A percentile compares a stretch with the other conserved stretches of the same genome.
These are phyloP conservation scores for Lysiphlebus fabarum DNA, from an alignment of 1,140 invertebrate genomes.

Conservation along the genomic window DNA sequence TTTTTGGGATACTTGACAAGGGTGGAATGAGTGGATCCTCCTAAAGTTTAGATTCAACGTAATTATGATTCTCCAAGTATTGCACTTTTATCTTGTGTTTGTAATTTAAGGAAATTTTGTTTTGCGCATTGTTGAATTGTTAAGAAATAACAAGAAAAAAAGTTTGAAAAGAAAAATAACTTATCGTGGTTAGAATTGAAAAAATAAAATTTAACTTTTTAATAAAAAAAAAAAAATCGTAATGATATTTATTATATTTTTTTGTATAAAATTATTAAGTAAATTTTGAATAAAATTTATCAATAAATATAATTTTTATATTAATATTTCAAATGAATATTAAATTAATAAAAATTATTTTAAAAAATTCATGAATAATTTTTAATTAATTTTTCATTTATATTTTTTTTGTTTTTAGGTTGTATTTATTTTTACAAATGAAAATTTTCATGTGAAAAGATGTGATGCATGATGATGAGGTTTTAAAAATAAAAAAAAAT, in stretches of 20 bases:
- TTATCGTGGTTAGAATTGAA: background rate
- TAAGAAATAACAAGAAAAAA: background rate
- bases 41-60: slow-evolving; percentile 11
- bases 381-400: background rate
- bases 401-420: background rate
- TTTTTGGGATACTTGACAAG: background rate
- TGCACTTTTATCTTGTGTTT: slow-evolving; percentile 19
- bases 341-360: too few species aligned
- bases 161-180: background rate
- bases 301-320: slow-evolving; percentile 8
- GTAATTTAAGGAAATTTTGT: slow-evolving; percentile 14
- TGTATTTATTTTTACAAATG: background rate
- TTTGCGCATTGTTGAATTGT: slow-evolving; percentile 14
- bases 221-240: background rate
- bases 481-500: too few species aligned
- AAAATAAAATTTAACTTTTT: slow-evolving; percentile 7
- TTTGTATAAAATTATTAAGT: too few species aligned
- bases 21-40: background rate
- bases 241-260: too few species aligned
- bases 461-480: background rate
- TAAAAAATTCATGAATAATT: too few species aligned
- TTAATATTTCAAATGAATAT: background rate
- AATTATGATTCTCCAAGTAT: slow-evolving; percentile 25
- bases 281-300: too few species aligned
- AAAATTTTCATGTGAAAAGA: background rate